phyloP scores from a whole-genome alignment of 1,140 invertebrate species.

The Drosophila sturtevanti region DNA sequence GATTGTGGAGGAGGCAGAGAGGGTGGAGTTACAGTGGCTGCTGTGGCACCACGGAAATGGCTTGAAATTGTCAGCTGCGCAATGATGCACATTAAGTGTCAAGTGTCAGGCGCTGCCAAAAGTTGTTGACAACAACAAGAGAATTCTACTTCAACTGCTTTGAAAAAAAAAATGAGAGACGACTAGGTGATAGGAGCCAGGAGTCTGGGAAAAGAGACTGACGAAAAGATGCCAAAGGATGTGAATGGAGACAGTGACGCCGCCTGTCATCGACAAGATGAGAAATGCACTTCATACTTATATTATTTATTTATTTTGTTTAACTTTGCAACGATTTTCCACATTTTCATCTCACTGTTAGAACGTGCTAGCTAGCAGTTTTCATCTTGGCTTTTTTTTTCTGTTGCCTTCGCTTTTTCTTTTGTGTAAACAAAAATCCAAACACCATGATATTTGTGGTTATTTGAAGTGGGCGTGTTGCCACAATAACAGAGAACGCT shows the following conservation, averaged over 20 bases:
- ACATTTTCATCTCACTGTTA: slow-evolving; percentile 37
- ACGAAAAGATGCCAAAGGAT: slow-evolving; percentile 8
- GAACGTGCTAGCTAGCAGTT: slow-evolving; percentile 46
- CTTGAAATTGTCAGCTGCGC: slow-evolving; percentile 79
- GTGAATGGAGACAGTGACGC: slow-evolving; percentile 29
- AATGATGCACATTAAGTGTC: slow-evolving; percentile 81
- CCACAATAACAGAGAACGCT: slow-evolving; percentile 38
- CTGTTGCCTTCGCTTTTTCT: slow-evolving; percentile 1
- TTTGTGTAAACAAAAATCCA: slow-evolving; percentile 67
- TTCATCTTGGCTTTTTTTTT: slow-evolving; percentile 24
- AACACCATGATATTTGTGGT: slow-evolving; percentile 47
- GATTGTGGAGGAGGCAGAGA: neutral
- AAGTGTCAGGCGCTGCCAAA: slow-evolving; percentile 70
- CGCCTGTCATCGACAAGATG: slow-evolving; percentile 38
- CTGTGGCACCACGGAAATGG: slow-evolving; percentile 73
- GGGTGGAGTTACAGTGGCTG: slow-evolving; percentile 32
- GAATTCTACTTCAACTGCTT: slow-evolving; percentile 1
- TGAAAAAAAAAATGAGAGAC: slow-evolving; percentile 9
- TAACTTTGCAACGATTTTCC: slow-evolving; percentile 52
- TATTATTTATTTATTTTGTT: slow-evolving; percentile 70
- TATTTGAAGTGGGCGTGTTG: slow-evolving; percentile 40
- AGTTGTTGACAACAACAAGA: slow-evolving; percentile 72
- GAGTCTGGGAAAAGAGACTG: neutral
- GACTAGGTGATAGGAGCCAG: neutral
- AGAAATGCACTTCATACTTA: slow-evolving; percentile 37